Percentiles rank a stretch among this genome's conserved stretches.
phyloP scores from a whole-genome alignment of 2,797 vertebrate genomes.

The Muscicapa striata region DNA sequence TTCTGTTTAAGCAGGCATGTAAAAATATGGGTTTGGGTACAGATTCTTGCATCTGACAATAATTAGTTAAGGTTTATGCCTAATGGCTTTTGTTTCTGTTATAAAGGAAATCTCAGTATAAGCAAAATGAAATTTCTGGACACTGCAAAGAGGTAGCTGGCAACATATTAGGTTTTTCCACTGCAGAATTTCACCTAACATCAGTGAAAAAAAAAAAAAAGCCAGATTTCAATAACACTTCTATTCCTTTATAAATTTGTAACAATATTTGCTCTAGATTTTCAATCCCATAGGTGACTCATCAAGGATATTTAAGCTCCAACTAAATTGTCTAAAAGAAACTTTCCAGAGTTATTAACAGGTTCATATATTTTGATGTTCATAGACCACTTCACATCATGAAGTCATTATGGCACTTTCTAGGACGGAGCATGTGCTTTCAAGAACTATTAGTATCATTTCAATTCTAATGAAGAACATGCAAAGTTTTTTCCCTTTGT shows the following conservation, averaged over 20 bases:
- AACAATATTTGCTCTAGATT: not conserved
- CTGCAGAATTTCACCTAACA: not conserved
- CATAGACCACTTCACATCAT: not conserved
- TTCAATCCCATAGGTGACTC: not conserved
- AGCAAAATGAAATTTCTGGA: not conserved
- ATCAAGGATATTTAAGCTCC: not conserved
- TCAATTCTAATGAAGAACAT: not conserved
- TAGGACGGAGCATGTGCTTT: not conserved
- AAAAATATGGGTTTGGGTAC: not conserved
- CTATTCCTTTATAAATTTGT: not conserved
- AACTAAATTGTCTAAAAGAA: not conserved
- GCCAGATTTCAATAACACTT: not conserved
- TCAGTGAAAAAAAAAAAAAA: not conserved
- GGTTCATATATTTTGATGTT: not conserved
- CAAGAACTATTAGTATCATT: not conserved
- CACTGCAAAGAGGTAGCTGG: not conserved
- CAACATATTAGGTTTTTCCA: not conserved
- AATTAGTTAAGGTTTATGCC: not conserved
- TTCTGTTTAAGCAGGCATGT: not conserved
- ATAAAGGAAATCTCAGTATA: not conserved
- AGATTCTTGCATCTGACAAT: not conserved
- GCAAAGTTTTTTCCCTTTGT: not conserved
- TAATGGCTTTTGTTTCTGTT: not conserved
- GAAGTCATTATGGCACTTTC: not conserved
- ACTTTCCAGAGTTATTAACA: not conserved